Evolutionary conservation across 1,140 invertebrate genomes (phyloP).

Genomic region (Bicyclus anynana): DNA sequence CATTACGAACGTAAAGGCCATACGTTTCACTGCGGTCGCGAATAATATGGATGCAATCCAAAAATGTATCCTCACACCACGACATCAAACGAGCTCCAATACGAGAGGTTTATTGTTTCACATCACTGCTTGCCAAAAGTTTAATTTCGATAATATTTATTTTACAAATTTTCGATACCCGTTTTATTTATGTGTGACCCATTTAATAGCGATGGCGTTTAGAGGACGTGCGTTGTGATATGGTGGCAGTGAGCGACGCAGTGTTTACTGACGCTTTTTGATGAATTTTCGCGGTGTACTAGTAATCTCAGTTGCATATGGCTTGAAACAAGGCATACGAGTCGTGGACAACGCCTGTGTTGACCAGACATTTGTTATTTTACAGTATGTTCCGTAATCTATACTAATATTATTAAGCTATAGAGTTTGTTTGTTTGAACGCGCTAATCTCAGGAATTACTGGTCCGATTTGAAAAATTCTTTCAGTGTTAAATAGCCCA

Average conservation of each 20-base stretch:
- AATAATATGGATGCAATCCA: conserved; percentile 67
- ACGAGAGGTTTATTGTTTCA: conserved; percentile 48
- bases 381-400: too few relatives aligned
- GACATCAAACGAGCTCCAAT: conserved; percentile 44
- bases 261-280: too few relatives aligned
- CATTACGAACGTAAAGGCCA: conserved; percentile 36
- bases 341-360: too few relatives aligned
- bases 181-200: conserved; percentile 6
- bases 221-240: not conserved
- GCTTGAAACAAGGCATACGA: too few relatives aligned
- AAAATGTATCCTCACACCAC: conserved; percentile 52
- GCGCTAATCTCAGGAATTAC: too few relatives aligned
- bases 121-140: conserved; percentile 45
- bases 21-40: conserved; percentile 47
- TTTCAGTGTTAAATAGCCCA: too few relatives aligned
- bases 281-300: not conserved
- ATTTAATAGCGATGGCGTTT: conserved; percentile 1
- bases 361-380: too few relatives aligned
- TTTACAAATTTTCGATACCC: conserved; percentile 18
- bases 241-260: not conserved
- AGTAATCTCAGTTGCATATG: too few relatives aligned
- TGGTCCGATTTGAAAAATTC: too few relatives aligned
- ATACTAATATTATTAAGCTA: too few relatives aligned
- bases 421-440: too few relatives aligned
- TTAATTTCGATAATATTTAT: conserved; percentile 36